Conservation (phyloP, 92 coral and sea anemone species). For the Metridium senile region DNA sequence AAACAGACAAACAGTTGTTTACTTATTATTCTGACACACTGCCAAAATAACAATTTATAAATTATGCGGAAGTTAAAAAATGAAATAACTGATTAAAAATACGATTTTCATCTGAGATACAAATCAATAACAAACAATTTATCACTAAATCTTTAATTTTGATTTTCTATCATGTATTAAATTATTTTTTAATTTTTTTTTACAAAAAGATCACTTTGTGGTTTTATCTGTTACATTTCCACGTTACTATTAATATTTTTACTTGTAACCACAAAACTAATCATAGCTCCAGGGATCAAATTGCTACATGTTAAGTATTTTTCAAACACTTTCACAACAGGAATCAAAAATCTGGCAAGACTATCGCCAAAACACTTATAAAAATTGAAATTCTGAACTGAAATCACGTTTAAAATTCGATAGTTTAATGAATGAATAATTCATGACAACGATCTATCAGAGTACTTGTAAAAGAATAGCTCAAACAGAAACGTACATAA, state of each 20-base stretch:
- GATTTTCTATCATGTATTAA: not conserved
- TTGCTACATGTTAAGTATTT: not conserved
- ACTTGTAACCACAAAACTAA: not conserved
- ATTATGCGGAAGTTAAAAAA: too few relatives aligned
- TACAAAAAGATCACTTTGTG: not conserved
- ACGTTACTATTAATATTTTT: not conserved
- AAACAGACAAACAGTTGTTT: not conserved
- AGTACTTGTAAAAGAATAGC: not conserved
- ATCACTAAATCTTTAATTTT: too few relatives aligned
- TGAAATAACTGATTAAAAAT: too few relatives aligned
- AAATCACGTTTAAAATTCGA: not conserved
- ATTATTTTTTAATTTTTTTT: too few relatives aligned
- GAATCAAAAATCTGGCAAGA: not conserved
- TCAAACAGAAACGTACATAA: not conserved
- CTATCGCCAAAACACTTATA: not conserved
- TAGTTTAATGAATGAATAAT: constrained; percentile 4
- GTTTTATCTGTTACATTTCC: not conserved
- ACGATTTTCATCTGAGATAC: too few relatives aligned
- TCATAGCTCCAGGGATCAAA: not conserved
- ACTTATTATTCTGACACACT: too few relatives aligned
- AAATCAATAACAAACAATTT: too few relatives aligned
- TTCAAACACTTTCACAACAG: not conserved
- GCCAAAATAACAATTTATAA: not conserved
- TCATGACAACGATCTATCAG: not conserved
- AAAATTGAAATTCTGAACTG: not conserved